phyloP scores from a whole-genome alignment of 2,888 invertebrate genomes.

The Taphrorychus bicolor region DNA sequence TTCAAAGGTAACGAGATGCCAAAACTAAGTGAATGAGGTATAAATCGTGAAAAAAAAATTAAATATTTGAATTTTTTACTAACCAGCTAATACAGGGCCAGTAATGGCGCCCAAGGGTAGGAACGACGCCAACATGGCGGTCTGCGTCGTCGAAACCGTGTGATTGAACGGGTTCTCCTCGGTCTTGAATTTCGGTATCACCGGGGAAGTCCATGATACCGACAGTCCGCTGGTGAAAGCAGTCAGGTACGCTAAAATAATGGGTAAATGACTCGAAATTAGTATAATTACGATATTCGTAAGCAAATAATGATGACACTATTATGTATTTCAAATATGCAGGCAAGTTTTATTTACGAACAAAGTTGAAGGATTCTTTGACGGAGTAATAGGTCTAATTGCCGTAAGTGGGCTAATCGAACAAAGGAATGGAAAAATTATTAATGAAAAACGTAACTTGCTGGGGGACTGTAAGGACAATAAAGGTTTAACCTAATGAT shows the following conservation, averaged over 20 bases:
- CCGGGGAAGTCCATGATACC: constrained; percentile 49
- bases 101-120: constrained; percentile 47
- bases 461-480: not conserved
- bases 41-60: too few species aligned
- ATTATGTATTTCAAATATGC: too few species aligned
- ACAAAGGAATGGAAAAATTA: not conserved
- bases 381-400: not conserved
- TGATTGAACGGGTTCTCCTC: constrained; percentile 46
- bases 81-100: constrained; percentile 47
- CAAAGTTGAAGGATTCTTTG: constrained; percentile 9
- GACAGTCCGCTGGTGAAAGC: constrained; percentile 44
- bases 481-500: not conserved
- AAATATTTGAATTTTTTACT: not conserved
- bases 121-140: constrained; percentile 48
- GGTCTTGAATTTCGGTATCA: constrained; percentile 45
- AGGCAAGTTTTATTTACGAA: not conserved
- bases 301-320: too few species aligned
- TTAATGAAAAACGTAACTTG: not conserved
- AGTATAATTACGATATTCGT: too few species aligned
- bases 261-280: too few species aligned
- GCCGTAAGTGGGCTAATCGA: not conserved
- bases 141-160: constrained; percentile 44
- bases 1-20: too few species aligned
- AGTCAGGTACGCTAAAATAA: constrained; percentile 48
- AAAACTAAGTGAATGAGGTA: too few species aligned